Conservation (phyloP, 2,888 invertebrate species). For the Euzophera pinguis region DNA sequence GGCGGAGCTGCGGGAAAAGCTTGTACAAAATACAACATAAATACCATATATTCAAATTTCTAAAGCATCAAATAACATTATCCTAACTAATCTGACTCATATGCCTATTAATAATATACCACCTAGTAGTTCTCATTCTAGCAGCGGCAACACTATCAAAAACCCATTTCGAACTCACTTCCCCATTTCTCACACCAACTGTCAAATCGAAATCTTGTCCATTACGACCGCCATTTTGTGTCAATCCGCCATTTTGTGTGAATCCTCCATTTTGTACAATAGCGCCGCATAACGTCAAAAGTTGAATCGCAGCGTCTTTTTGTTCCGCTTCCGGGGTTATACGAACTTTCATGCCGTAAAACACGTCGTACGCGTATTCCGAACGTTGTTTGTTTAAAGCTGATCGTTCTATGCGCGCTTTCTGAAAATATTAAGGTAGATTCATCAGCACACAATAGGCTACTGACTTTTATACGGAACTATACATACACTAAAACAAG, state of each 20-base stretch:
- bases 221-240: slow-evolving; percentile 1
- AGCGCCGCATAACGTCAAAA: slow-evolving; percentile 59
- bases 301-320: slow-evolving; percentile 39
- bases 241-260: slow-evolving; percentile 23
- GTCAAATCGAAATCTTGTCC: slow-evolving; percentile 39
- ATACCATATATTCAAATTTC: too few species aligned
- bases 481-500: too few species aligned
- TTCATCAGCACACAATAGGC: background rate
- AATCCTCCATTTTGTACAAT: slow-evolving; percentile 18
- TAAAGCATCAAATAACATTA: background rate
- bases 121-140: slow-evolving; percentile 50
- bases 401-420: slow-evolving; percentile 58
- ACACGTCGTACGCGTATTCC: slow-evolving; percentile 63
- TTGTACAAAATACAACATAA: too few species aligned
- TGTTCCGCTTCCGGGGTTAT: slow-evolving; percentile 41
- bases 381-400: slow-evolving; percentile 42
- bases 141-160: slow-evolving; percentile 61
- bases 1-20: too few species aligned
- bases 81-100: background rate
- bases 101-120: slow-evolving; percentile 38
- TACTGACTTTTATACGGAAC: too few species aligned
- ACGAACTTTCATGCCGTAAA: slow-evolving; percentile 49
- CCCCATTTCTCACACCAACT: slow-evolving; percentile 39
- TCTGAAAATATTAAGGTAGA: slow-evolving; percentile 36
- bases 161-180: slow-evolving; percentile 61